Base-by-base conservation (phyloP, 2,113 vertebrate species). In the Chrysochloris asiatica region DNA sequence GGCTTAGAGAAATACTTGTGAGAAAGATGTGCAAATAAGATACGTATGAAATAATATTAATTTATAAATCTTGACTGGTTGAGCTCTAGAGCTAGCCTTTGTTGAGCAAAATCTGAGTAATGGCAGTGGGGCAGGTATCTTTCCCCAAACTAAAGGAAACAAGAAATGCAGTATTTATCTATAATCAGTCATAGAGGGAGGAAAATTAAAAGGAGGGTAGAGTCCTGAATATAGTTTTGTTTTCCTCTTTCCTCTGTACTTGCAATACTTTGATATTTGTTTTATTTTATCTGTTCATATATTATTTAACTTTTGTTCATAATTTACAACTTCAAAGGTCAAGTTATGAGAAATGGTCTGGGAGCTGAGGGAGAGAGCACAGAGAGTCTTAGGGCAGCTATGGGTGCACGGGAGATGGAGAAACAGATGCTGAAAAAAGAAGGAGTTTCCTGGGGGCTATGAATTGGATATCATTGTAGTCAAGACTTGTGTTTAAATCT, bases 241-340 rank as follows among this genome's bases (percentile, higher is more conserved):
- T 89, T 87, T 84, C 33, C 50, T 78, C 81, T 83, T 83, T 83
- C 24, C 36, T 93, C 45, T 89, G 65, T 3, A 50, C 54, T 80
- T 92, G n/a, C 45, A 41, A 0, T 61, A 13, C 59, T 61, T 28
- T 63, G 33, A 6, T 87, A 28, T 19, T 86, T 72, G n/a, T 80
- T 88, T 75, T 50, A 4, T 79, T 72, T 17, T 67, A 71, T 86
- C 67, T 77, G 28, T 78, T 63, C 38, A 41, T 71, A 26, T 69
- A 33, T 82, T 89, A 89, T 72, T 93, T 89, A 78, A 63, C 5
- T 80, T 77, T 9, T 72, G 41, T 61, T 87, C 30, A 73, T 61
- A 75, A 50, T 87, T 76, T 21, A 73, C 11, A 59, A n/a, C 61
- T 81, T 81, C 26, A 47, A 12, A 80, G 56, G 26, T 72, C 3